Percentiles rank a stretch among this genome's conserved stretches.
phyloP scores from a whole-genome alignment of 2,888 invertebrate genomes.

The Ernsta delagoae region DNA sequence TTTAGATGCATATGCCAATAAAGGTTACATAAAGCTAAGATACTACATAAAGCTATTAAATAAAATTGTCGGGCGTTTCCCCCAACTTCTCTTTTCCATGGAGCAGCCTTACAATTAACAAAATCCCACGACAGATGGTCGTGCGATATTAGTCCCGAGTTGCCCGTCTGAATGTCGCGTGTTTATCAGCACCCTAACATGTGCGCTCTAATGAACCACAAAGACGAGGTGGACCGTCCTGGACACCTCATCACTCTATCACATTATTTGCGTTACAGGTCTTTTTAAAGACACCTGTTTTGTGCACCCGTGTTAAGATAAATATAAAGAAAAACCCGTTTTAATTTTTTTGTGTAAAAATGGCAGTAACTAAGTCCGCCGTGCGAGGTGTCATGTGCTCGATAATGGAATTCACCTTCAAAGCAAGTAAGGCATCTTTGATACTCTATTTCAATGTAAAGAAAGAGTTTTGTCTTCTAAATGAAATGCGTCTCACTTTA shows the following conservation, averaged over 20 bases:
- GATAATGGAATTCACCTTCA: conserved; percentile 80
- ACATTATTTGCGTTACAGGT: conserved; percentile 53
- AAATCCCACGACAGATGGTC: conserved; percentile 2
- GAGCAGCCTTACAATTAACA: too few species aligned
- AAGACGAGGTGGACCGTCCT: conserved; percentile 61
- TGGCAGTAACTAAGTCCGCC: conserved; percentile 75
- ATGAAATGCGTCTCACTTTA: not conserved
- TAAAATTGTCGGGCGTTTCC: too few species aligned
- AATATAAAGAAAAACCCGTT: not conserved
- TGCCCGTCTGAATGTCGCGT: conserved; percentile 46
- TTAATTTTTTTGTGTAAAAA: conserved; percentile 46
- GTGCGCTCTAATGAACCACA: conserved; percentile 79
- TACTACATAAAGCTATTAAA: too few species aligned
- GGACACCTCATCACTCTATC: conserved; percentile 65
- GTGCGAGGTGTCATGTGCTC: conserved; percentile 81
- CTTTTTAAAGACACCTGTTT: conserved; percentile 38
- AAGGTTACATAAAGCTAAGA: too few species aligned
- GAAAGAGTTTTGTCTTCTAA: not conserved
- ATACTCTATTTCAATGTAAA: not conserved
- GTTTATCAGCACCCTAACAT: conserved; percentile 52
- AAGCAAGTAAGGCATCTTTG: conserved; percentile 74
- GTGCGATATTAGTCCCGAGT: conserved; percentile 10
- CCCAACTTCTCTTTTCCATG: too few species aligned
- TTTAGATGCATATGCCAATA: too few species aligned
- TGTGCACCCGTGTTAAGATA: conserved; percentile 9